Percentiles rank a stretch among this genome's conserved stretches.
These are phyloP conservation scores for Drosophila subquinaria DNA, from an alignment of 2,888 invertebrate genomes.

Conservation along the genomic window DNA sequence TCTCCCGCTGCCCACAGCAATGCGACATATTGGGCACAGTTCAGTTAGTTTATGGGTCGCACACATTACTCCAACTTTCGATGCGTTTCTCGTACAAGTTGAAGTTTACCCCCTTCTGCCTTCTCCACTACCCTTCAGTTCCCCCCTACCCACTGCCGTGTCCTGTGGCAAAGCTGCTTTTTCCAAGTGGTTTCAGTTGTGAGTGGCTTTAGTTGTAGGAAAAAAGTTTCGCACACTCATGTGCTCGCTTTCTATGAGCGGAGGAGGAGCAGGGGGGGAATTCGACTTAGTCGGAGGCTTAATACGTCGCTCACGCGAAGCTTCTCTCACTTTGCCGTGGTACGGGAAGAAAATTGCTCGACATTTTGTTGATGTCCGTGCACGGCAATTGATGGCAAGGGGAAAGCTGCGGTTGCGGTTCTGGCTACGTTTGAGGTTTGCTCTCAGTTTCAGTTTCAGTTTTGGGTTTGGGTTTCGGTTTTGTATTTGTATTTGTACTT, in stretches of 20 bases:
- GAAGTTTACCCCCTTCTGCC: not conserved
- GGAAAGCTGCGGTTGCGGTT: constrained; percentile 38
- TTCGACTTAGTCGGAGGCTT: constrained; percentile 39
- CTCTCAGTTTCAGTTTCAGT: constrained; percentile 19
- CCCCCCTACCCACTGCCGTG: not conserved
- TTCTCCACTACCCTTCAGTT: not conserved
- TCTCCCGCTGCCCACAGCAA: constrained; percentile 13
- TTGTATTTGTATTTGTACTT: constrained; percentile 26
- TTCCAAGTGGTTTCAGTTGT: constrained; percentile 78
- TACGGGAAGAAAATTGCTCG: constrained; percentile 17
- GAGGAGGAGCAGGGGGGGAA: not conserved
- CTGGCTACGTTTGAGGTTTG: constrained; percentile 15
- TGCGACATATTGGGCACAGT: constrained; percentile 50
- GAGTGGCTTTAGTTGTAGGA: constrained; percentile 71
- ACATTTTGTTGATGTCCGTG: constrained; percentile 60
- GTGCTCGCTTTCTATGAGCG: constrained; percentile 2
- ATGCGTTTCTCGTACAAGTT: constrained; percentile 11
- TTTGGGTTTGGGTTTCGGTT: constrained; percentile 18
- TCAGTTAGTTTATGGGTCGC: constrained; percentile 67
- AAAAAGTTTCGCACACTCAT: constrained; percentile 64
- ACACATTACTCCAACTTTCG: constrained; percentile 53
- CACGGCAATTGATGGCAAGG: constrained; percentile 17
- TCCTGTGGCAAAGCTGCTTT: constrained; percentile 42
- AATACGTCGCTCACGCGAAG: constrained; percentile 73
- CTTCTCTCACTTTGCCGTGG: constrained; percentile 19